phyloP scores from a whole-genome alignment of 2,888 invertebrate species.

The Scaptomyza flava region DNA sequence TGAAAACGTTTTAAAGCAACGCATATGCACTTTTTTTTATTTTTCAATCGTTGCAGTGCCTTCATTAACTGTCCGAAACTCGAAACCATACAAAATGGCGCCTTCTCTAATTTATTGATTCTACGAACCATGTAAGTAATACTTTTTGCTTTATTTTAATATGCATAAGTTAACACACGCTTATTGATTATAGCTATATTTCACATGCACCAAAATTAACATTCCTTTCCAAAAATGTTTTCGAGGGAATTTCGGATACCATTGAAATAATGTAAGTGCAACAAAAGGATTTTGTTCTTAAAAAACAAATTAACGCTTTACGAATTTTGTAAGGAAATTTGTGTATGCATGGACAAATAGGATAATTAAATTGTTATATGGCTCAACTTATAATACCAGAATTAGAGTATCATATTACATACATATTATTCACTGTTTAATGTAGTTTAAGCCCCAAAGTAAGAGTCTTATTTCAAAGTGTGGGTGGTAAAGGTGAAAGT shows the following conservation, averaged over 20 bases:
- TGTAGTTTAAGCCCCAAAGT: no score
- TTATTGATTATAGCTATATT: slow-evolving; percentile 86
- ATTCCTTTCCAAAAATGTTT: slow-evolving; percentile 83
- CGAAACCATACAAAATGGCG: slow-evolving; percentile 82
- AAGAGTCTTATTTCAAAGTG: no score
- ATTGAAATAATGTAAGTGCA: slow-evolving; percentile 87
- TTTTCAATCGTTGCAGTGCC: slow-evolving; percentile 54
- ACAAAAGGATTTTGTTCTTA: not conserved
- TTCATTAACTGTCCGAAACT: slow-evolving; percentile 81
- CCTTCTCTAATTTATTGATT: slow-evolving; percentile 79
- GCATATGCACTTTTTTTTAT: no score
- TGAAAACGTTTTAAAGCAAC: no score
- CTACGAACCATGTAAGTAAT: slow-evolving; percentile 77
- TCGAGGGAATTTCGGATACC: slow-evolving; percentile 82
- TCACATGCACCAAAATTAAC: slow-evolving; percentile 88
- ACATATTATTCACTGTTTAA: no score
- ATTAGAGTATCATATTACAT: no score
- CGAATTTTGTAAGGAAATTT: no score
- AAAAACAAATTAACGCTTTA: not conserved
- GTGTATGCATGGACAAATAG: no score
- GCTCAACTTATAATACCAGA: no score
- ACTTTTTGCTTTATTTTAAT: no score
- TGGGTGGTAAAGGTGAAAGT: no score
- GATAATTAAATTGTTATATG: no score
- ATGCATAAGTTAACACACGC: not conserved